Conservation (phyloP, 2,888 invertebrate species). For the Fragum whitleyi region DNA sequence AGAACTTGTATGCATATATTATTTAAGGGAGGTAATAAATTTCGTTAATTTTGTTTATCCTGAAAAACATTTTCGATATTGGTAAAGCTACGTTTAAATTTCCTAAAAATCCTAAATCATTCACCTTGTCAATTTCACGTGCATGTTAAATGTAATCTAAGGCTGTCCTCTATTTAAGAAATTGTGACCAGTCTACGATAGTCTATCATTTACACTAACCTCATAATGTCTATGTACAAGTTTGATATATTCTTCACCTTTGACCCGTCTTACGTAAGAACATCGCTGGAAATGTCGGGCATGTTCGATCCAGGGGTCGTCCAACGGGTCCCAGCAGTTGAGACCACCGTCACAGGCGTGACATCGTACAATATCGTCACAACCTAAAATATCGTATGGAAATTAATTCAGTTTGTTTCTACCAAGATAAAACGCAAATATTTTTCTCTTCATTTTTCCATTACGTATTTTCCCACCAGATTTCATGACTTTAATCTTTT, state of each 20-base stretch:
- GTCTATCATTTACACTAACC: background rate
- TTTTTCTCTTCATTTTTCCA: background rate
- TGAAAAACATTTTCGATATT: no score
- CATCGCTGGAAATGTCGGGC: conserved; percentile 1
- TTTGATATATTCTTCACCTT: conserved; percentile 5
- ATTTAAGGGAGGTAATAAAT: no score
- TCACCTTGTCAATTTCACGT: no score
- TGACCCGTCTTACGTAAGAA: background rate
- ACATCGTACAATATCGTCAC: conserved; percentile 5
- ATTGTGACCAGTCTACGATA: no score
- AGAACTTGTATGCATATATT: no score
- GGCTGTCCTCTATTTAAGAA: no score
- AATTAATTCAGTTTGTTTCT: background rate
- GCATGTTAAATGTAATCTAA: no score
- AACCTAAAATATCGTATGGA: background rate
- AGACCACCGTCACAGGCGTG: conserved; percentile 5
- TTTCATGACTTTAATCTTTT: no score
- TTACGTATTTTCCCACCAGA: background rate
- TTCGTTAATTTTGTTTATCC: no score
- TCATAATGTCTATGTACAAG: background rate
- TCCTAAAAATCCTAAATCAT: no score
- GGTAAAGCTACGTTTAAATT: no score
- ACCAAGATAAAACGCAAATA: background rate
- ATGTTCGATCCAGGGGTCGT: conserved; percentile 20
- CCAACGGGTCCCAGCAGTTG: background rate